A percentile compares a stretch with the other conserved stretches of the same genome.
phyloP scores from a whole-genome alignment of 2,113 vertebrate genomes.

The Salvelinus namaycush region DNA sequence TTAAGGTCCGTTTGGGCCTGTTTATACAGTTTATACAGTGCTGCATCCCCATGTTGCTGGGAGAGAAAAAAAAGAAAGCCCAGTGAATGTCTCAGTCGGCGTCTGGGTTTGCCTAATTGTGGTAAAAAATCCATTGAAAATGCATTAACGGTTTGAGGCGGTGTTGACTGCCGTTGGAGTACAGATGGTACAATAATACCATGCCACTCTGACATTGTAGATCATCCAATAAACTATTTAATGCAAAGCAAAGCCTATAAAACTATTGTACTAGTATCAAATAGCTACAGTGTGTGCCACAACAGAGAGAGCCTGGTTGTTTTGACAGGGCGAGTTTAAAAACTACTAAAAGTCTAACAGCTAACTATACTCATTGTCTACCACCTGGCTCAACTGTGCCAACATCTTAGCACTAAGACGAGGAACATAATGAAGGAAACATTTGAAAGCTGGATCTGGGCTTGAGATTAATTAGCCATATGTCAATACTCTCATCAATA shows the following conservation, averaged over 20 bases:
- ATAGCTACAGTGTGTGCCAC: too few species aligned
- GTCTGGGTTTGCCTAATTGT: slow-evolving; percentile 87
- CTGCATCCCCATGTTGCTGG: slow-evolving; percentile 79
- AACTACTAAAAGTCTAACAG: slow-evolving; percentile 70
- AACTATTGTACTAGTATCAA: too few species aligned
- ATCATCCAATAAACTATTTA: too few species aligned
- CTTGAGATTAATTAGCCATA: slow-evolving; percentile 96
- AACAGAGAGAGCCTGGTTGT: background rate
- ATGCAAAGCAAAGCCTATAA: too few species aligned
- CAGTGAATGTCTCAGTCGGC: slow-evolving; percentile 79
- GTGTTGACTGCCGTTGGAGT: slow-evolving; percentile 7
- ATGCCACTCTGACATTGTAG: too few species aligned
- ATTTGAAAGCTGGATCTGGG: slow-evolving; percentile 88
- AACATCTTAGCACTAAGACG: slow-evolving; percentile 88
- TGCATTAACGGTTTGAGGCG: background rate
- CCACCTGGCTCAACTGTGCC: slow-evolving; percentile 66
- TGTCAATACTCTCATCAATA: slow-evolving; percentile 99
- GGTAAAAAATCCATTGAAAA: slow-evolving; percentile 82
- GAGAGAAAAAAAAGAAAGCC: slow-evolving; percentile 71
- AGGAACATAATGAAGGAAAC: slow-evolving; percentile 99
- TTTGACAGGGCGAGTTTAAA: background rate
- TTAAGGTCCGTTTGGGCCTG: slow-evolving; percentile 87
- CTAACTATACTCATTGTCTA: slow-evolving; percentile 80
- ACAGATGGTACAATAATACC: background rate
- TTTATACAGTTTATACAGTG: slow-evolving; percentile 78